A percentile compares a stretch with the other conserved stretches of the same genome.
Evolutionary conservation across 2,113 vertebrate species (phyloP).

Genomic region (Chamaetylas fuelleborni): DNA sequence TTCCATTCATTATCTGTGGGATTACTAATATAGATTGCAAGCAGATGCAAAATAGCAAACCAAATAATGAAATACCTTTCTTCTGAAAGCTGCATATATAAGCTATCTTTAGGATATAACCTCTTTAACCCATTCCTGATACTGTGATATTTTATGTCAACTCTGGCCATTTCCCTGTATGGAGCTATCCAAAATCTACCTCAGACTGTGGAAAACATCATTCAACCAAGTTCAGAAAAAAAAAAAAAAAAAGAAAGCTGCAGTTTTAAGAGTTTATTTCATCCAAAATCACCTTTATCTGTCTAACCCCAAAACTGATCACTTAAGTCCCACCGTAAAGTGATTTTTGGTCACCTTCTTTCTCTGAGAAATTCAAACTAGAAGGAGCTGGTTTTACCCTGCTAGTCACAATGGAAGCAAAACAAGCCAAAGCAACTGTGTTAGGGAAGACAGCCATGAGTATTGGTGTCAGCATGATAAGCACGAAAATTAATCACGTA

Average conservation of each 20-base stretch:
- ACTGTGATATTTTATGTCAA: not conserved
- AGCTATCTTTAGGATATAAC: not conserved
- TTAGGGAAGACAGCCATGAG: not conserved
- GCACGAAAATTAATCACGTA: fast-evolving
- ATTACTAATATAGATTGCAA: not conserved
- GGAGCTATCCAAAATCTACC: not conserved
- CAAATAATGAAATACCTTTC: not conserved
- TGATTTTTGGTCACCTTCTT: not conserved
- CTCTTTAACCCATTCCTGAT: not conserved
- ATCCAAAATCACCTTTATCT: not conserved
- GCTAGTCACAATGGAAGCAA: not conserved
- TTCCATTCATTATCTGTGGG: not conserved
- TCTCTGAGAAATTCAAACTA: not conserved
- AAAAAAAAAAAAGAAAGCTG: not conserved
- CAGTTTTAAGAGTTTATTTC: not conserved
- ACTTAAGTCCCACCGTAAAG: not conserved
- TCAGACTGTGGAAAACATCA: not conserved
- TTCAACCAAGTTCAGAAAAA: not conserved
- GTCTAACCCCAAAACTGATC: not conserved
- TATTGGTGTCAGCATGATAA: not conserved
- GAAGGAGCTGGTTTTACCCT: not conserved
- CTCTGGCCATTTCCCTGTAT: not conserved
- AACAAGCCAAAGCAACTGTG: not conserved
- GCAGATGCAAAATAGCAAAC: not conserved
- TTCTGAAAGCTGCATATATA: not conserved